phyloP scores from a whole-genome alignment of 2,888 invertebrate species.

The Mactromeris polynyma region DNA sequence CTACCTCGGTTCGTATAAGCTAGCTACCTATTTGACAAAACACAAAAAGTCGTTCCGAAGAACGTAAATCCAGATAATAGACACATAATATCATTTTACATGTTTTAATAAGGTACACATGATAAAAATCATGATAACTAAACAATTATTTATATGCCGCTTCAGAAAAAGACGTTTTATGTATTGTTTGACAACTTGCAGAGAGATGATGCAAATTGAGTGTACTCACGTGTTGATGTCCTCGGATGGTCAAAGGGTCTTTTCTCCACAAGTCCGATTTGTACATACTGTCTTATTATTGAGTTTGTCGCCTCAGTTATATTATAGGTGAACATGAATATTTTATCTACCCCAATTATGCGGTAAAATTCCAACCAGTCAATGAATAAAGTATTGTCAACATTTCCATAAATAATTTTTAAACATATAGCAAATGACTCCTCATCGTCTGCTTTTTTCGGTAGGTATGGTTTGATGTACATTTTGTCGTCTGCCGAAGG shows the following conservation, averaged over 20 bases:
- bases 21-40: too few species aligned
- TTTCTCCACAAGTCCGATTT: slow-evolving; percentile 18
- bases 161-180: too few species aligned
- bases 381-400: slow-evolving; percentile 18
- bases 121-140: too few species aligned
- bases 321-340: slow-evolving; percentile 40
- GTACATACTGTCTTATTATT: slow-evolving; percentile 22
- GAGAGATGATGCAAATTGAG: too few species aligned
- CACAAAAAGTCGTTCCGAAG: too few species aligned
- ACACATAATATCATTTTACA: too few species aligned
- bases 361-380: slow-evolving; percentile 42
- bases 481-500: not conserved
- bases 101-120: too few species aligned
- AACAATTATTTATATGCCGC: too few species aligned
- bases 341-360: slow-evolving; percentile 31
- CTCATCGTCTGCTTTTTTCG: not conserved
- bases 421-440: slow-evolving; percentile 40
- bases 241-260: slow-evolving; percentile 23
- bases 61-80: too few species aligned
- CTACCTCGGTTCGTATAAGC: too few species aligned
- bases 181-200: too few species aligned
- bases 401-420: slow-evolving; percentile 43
- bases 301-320: not conserved
- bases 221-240: slow-evolving; percentile 26
- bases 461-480: slow-evolving; percentile 16